Evolutionary conservation across 2,113 vertebrate species (phyloP), one percentile per base, ranked within the genome.

Genomic region (Myotis yumanensis): DNA sequence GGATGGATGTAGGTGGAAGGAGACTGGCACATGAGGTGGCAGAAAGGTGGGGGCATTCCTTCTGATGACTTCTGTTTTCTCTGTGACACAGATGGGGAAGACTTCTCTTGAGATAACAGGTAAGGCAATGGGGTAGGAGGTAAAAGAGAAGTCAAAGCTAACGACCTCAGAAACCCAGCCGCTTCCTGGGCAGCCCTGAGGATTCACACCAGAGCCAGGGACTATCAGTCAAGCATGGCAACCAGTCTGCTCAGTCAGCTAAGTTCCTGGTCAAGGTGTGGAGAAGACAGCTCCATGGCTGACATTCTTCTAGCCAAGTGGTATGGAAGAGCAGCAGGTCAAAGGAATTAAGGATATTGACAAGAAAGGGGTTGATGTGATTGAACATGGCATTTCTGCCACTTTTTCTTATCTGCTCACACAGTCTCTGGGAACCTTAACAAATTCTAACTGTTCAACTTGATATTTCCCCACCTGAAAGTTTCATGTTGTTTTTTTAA

Each of bases 41-140:
- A 28, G 75, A 16, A 54, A 94, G 51, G 5, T 20, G 66, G 12
- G 32, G 9, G 32, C 40, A 6, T 37, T 82, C 51, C 32, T 89
- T 59, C 57, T 35, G 54, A 75, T 17, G 73, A 89, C 73, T 57
- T 83, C 52, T 22, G n/a, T 82, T 73, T 93, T 77, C 92, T 94
- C 48, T 84, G 43, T 79, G 81, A 87, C 46, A 12, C 0, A 35
- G 43, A 48, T 4, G 20, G 76, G 17, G 18, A 92, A 43, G 77
- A 17, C 25, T 28, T n/a, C 43, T 68, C 52, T 4, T 92, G 83
- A 91, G 48, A 72, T 48, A 68, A 92, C 35, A 54, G 9, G 54
- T 51, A 83, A n/a, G 30, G 14, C 10, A 69, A 17, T 3, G 14
- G 40, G 81, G 14, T 46, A 82, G 54, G 15, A 91, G 59, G 46